A percentile compares a stretch with the other conserved stretches of the same genome.
phyloP scores from a whole-genome alignment of 2,888 invertebrate genomes.

The Diogma glabrata region DNA sequence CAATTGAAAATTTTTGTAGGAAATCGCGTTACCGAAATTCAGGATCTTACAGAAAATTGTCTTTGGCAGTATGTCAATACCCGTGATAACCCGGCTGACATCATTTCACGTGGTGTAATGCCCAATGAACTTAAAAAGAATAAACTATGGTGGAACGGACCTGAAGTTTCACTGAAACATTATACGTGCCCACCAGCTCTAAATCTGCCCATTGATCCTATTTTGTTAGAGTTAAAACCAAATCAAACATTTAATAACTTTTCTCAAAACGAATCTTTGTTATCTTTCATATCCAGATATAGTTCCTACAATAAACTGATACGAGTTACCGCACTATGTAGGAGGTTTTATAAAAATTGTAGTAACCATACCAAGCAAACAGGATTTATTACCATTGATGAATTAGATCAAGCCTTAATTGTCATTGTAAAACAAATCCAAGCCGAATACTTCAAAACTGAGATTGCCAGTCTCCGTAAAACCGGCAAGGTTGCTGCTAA shows the following conservation, averaged over 20 bases:
- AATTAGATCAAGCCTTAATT: not conserved
- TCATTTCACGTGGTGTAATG: not conserved
- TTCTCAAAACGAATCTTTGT: not conserved
- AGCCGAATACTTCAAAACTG: not conserved
- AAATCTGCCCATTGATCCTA: not conserved
- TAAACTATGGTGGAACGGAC: not conserved
- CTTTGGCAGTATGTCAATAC: not conserved
- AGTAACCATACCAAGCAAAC: not conserved
- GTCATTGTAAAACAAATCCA: not conserved
- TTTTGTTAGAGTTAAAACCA: not conserved
- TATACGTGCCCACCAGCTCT: not conserved
- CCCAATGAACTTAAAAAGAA: not conserved
- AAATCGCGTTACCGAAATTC: not conserved
- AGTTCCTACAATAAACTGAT: not conserved
- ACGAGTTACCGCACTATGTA: not conserved
- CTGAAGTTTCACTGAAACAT: not conserved
- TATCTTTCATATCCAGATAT: not conserved
- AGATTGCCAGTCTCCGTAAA: not conserved
- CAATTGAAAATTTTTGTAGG: not conserved
- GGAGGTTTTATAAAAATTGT: not conserved
- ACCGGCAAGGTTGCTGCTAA: not conserved
- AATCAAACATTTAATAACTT: not conserved
- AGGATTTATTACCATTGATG: not conserved
- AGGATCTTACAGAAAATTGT: not conserved
- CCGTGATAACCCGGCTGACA: not conserved